These are phyloP conservation scores for Himalopsyche tibetana DNA, from an alignment of 2,888 invertebrate genomes.

Conservation along the genomic window DNA sequence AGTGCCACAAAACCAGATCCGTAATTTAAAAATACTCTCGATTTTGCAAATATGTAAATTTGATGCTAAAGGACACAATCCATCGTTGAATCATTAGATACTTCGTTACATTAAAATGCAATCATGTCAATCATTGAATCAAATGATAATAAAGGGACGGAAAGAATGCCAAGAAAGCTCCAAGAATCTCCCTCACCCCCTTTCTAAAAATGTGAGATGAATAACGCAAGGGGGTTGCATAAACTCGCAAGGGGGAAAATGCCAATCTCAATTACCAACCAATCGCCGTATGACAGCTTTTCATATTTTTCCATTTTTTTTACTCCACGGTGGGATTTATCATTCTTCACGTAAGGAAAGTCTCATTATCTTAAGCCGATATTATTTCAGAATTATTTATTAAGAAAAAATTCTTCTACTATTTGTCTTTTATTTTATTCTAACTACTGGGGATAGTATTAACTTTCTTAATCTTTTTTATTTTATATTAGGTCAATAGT, in stretches of 20 bases:
- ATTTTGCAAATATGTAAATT: too few relatives aligned
- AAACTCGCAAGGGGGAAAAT: conserved; percentile 46
- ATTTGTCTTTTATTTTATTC: too few relatives aligned
- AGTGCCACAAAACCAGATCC: too few relatives aligned
- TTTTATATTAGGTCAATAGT: too few relatives aligned
- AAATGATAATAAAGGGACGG: conserved; percentile 64
- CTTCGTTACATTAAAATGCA: conserved; percentile 55
- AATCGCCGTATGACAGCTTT: conserved; percentile 64
- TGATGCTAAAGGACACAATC: not conserved
- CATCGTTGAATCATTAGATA: conserved; percentile 26
- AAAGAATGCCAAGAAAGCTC: conserved; percentile 41
- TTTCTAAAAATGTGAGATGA: not conserved
- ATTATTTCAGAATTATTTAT: not conserved
- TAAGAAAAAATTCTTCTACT: too few relatives aligned
- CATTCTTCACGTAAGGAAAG: not conserved
- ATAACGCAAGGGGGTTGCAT: conserved; percentile 34
- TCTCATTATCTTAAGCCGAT: not conserved
- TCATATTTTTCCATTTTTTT: conserved; percentile 57
- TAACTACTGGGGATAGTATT: too few relatives aligned
- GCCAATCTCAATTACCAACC: conserved; percentile 65
- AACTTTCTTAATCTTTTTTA: too few relatives aligned
- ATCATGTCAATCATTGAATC: conserved; percentile 65
- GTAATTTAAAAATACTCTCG: too few relatives aligned
- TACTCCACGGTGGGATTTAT: conserved; percentile 33
- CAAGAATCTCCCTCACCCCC: conserved; percentile 44